Evolutionary conservation across 2,888 invertebrate genomes (phyloP), one percentile per base, ranked within the genome.

Genomic region (Eulithis testata): DNA sequence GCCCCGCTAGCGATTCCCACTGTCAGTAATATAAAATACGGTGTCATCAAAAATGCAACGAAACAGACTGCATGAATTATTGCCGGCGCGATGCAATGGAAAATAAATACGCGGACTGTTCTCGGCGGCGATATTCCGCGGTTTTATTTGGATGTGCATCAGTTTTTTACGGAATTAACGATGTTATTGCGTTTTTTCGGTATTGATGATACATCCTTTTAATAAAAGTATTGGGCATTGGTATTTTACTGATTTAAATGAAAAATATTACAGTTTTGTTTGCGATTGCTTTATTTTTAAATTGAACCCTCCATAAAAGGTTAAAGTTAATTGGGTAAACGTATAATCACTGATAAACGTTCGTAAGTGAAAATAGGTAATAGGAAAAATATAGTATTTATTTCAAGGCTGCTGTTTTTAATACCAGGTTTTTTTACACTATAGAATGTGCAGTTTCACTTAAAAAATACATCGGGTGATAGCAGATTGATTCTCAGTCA

Each of bases 21-120:
- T 79, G 80, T 78, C 81, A 74, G 74, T 78, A 76, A 78, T 78
- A 79, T 82, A 81, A 81, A 83, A 80, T 83, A 81, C 74, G 68
- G 72, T 73, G 76, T 81, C 83, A 84, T 85, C 83, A 84, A 84
- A 84, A 81, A 83, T 83, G 80, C 82, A 84, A 75, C 79, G 78
- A 78, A 79, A 79, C 79, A 75, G 74, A 76, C 71, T 78, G 81
- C 80, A 83, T 82, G 80, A 82, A 80, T 82, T 80, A 81, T 77
- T 65, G 66, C 72, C 68, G 71, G 69, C 72, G 67, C 68, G 70
- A 69, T 75, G 73, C 75, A 75, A 76, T 78, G 77, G 70, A 79
- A 79, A 77, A 81, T 81, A 81, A 80, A 81, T 81, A 78, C 71
- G 62, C 59, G 66, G 63, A 63, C 52, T 71, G 68, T 71, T 68